Conservation (phyloP, 2,113 vertebrate genomes). For the Nesogale talazaci region DNA sequence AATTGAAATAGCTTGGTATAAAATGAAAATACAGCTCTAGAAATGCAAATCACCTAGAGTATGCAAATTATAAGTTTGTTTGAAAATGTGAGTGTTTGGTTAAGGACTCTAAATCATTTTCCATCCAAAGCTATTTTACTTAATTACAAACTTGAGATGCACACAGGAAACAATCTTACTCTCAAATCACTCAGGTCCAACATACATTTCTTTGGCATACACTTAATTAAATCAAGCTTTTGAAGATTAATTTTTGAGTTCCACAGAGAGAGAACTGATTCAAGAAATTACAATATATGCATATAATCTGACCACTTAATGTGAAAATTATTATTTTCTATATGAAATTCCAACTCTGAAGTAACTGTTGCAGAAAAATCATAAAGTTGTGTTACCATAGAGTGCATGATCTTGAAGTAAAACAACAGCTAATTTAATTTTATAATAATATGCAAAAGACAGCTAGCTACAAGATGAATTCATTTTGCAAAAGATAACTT, state of each 20-base stretch:
- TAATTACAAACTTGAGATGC: slow-evolving; percentile 72
- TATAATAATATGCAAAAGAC: slow-evolving; percentile 4
- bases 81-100: slow-evolving; percentile 57
- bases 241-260: slow-evolving; percentile 70
- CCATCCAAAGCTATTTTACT: slow-evolving; percentile 62
- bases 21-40: not conserved
- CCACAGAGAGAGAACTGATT: slow-evolving; percentile 12
- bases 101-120: slow-evolving; percentile 72
- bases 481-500: slow-evolving; percentile 11
- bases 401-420: slow-evolving; percentile 2
- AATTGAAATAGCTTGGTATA: slow-evolving; percentile 51
- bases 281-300: slow-evolving; percentile 33
- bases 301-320: slow-evolving; percentile 15
- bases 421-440: slow-evolving; percentile 27
- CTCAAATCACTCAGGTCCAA: slow-evolving; percentile 61
- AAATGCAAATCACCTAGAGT: slow-evolving; percentile 68
- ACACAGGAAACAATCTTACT: slow-evolving; percentile 42
- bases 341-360: slow-evolving; percentile 23
- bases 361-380: slow-evolving; percentile 6
- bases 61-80: slow-evolving; percentile 67
- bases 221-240: slow-evolving; percentile 70
- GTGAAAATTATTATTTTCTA: slow-evolving; percentile 21
- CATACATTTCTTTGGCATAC: slow-evolving; percentile 28
- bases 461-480: slow-evolving; percentile 29
- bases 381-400: slow-evolving; percentile 16